Conservation (phyloP, 1,140 invertebrate genomes). For the Drosophila guanche region DNA sequence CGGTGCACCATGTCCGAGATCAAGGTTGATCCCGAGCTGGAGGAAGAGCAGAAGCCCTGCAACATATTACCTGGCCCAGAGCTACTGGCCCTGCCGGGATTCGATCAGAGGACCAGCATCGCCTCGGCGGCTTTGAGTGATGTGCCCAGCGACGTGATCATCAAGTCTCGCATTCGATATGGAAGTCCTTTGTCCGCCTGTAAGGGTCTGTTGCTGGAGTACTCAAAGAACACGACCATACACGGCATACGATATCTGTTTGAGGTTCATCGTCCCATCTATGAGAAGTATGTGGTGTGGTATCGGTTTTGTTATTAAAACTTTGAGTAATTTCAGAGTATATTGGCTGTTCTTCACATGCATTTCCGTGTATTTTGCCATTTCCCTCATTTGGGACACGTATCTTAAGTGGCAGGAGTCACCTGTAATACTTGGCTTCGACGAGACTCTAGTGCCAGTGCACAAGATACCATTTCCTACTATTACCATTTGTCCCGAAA, state of each 20-base stretch:
- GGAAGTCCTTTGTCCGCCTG: constrained; percentile 71
- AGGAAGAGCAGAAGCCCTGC: constrained; percentile 46
- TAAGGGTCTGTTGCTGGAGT: constrained; percentile 81
- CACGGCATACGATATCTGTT: constrained; percentile 83
- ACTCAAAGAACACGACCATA: constrained; percentile 81
- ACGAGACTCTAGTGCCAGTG: constrained; percentile 86
- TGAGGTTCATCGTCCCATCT: constrained; percentile 78
- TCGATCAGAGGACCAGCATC: constrained; percentile 60
- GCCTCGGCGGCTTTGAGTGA: constrained; percentile 72
- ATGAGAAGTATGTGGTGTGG: constrained; percentile 69
- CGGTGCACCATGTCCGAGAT: constrained; percentile 52
- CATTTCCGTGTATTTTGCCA: constrained; percentile 76
- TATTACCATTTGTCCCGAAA: constrained; percentile 87
- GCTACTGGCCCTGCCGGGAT: constrained; percentile 41
- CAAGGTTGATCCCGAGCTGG: background rate
- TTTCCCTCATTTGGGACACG: constrained; percentile 85
- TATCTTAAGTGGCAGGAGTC: constrained; percentile 87
- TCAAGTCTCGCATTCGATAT: constrained; percentile 75
- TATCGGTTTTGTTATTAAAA: background rate
- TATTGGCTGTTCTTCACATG: constrained; percentile 78
- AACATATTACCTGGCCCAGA: constrained; percentile 58
- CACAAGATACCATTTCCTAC: constrained; percentile 87
- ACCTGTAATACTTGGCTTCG: constrained; percentile 87
- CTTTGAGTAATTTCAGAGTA: constrained; percentile 40
- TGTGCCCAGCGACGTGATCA: constrained; percentile 78